Base-by-base conservation (phyloP, 2,113 vertebrate genomes). In the Chionis minor region DNA sequence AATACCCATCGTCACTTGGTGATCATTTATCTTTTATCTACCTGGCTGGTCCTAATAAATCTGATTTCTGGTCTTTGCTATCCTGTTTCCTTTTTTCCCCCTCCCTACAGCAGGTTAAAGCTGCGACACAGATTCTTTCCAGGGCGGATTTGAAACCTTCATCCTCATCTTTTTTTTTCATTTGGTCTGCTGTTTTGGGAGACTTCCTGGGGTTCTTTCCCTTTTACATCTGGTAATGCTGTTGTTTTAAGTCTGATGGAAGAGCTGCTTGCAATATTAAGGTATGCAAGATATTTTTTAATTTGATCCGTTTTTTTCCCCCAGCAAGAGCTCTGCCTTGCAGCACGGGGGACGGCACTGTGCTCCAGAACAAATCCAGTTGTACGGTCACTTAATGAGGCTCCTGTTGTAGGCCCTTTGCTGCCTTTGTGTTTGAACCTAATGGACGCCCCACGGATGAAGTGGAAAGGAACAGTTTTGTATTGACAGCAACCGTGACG, bases 351-450 rank as follows among this genome's bases (percentile, higher is more conserved):
- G 38, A 66, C 0, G 1, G 59, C 11, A 2, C 72, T 30, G 72
- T 71, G 72, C 92, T 93, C 65, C 90, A 81, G 83, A 96, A 88
- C 80, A 93, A 88, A 83, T 71, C 63, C 59, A 24, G 62, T 86
- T 74, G 49, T 51, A 62, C 42, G 51, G 92, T 9, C 75, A 44
- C 63, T 75, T 97, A 96, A 96, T 83, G 72, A 90, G 85, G 86
- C 82, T 88, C 86, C 92, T 92, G 63, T 92, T 93, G 78, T 56
- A 81, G 49, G 42, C 63, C 94, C 71, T 93, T 81, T 94, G 65
- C 83, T 69, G 70, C 66, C 66, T 81, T 94, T 94, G 55, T 83
- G 51, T 74, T 80, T 88, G 82, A 90, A 78, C 86, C 63, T 93
- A 73, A 59, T 38, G 92, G 74, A 32, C 66, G 66, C 54, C 71